Conservation (phyloP, 2,797 vertebrate species). For the Microtus agrestis region DNA sequence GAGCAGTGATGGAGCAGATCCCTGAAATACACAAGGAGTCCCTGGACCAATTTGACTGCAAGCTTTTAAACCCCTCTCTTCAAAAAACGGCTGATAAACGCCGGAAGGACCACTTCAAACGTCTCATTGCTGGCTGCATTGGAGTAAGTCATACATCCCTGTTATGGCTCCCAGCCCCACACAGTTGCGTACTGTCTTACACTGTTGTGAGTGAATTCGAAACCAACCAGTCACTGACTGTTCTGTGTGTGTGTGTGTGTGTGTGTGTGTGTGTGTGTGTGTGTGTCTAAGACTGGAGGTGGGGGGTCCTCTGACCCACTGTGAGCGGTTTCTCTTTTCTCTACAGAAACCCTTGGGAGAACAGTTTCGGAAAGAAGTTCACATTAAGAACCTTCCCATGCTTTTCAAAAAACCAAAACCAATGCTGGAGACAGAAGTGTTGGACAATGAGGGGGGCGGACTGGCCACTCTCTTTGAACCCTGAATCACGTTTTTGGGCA, state of each 20-base stretch:
- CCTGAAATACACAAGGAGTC: constrained; percentile 93
- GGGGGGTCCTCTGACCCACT: background rate
- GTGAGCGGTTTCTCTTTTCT: constrained; percentile 52
- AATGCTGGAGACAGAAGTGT: constrained; percentile 86
- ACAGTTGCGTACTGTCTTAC: background rate
- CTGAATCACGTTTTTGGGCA: constrained; percentile 84
- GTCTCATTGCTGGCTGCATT: constrained; percentile 95
- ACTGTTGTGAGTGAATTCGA: background rate
- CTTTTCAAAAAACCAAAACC: constrained; percentile 96
- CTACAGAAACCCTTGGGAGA: constrained; percentile 96
- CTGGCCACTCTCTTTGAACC: constrained; percentile 89
- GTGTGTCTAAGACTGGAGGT: too few relatives aligned
- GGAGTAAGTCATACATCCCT: constrained; percentile 90
- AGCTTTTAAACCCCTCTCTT: constrained; percentile 90
- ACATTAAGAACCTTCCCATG: constrained; percentile 97
- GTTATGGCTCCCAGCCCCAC: background rate
- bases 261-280: background rate
- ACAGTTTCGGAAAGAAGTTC: constrained; percentile 99
- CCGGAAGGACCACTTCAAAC: constrained; percentile 96
- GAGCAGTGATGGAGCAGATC: constrained; percentile 94
- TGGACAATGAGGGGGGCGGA: constrained; percentile 86
- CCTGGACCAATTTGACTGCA: constrained; percentile 95
- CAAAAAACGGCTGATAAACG: constrained; percentile 94
- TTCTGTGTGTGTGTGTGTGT: too few relatives aligned
- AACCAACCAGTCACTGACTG: background rate